A percentile compares a stretch with the other conserved stretches of the same genome.
phyloP scores from a whole-genome alignment of 2,113 vertebrate genomes.

The Chionis minor region DNA sequence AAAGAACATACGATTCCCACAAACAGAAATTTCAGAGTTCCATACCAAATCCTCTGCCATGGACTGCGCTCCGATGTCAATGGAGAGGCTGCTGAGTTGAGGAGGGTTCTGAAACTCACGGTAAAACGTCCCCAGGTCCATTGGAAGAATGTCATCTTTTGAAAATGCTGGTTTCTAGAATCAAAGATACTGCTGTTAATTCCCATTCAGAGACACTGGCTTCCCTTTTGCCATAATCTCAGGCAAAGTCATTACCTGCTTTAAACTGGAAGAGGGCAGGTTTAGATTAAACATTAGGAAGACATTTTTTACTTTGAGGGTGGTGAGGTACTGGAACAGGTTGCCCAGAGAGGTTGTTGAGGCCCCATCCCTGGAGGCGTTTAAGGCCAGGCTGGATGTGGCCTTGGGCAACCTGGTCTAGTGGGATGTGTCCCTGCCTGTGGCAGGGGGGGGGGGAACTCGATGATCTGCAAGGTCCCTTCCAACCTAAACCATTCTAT shows the following conservation, averaged over 20 bases:
- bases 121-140: slow-evolving; percentile 98
- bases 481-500: no score
- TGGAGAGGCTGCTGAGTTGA: slow-evolving; percentile 93
- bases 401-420: no score
- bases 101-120: slow-evolving; percentile 98
- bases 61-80: slow-evolving; percentile 94
- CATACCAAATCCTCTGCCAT: slow-evolving; percentile 98
- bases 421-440: no score
- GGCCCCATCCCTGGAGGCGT: no score
- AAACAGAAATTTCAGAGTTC: neutral
- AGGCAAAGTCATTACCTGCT: neutral
- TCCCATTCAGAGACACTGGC: neutral
- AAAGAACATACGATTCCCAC: neutral
- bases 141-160: slow-evolving; percentile 96
- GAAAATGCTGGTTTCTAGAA: slow-evolving; percentile 96
- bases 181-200: slow-evolving; percentile 7
- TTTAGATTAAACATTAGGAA: no score
- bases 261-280: no score
- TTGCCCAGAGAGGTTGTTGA: no score
- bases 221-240: neutral
- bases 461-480: no score
- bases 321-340: no score
- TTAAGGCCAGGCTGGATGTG: no score
- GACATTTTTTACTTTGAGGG: no score
- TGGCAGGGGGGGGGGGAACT: no score